A percentile compares a stretch with the other conserved stretches of the same genome.
phyloP scores from a whole-genome alignment of 2,888 invertebrate species.

The Amaurobius ferox region DNA sequence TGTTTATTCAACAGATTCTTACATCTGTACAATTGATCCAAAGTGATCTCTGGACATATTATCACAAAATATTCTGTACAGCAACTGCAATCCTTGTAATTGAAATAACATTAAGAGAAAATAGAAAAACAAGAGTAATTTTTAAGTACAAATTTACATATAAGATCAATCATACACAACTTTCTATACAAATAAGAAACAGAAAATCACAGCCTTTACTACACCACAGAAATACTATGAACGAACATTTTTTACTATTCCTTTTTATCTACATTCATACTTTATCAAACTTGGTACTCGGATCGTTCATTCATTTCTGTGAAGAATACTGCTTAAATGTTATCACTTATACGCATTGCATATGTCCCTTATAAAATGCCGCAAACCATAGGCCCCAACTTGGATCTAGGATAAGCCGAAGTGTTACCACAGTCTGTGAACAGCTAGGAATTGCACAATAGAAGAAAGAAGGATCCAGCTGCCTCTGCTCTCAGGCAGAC shows the following conservation, averaged over 20 bases:
- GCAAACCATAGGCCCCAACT: no score
- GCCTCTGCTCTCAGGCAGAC: background rate
- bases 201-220: constrained; percentile 49
- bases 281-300: no score
- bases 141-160: constrained; percentile 64
- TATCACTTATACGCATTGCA: constrained; percentile 28
- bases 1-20: constrained; percentile 50
- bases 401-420: no score
- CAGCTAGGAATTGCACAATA: constrained; percentile 47
- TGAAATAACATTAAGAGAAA: constrained; percentile 27
- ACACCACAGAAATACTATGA: constrained; percentile 25
- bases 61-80: constrained; percentile 65
- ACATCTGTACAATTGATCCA: constrained; percentile 54
- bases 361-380: constrained; percentile 25
- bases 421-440: background rate
- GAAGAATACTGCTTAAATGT: background rate
- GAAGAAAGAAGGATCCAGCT: constrained; percentile 8
- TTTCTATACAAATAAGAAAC: constrained; percentile 47
- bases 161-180: constrained; percentile 36
- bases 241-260: background rate
- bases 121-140: constrained; percentile 24
- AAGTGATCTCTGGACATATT: constrained; percentile 34
- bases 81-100: constrained; percentile 21
- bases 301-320: no score
- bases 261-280: constrained; percentile 31